Base-by-base conservation (phyloP, 2,113 vertebrate species). In the Cyphomyrus plagiostoma region DNA sequence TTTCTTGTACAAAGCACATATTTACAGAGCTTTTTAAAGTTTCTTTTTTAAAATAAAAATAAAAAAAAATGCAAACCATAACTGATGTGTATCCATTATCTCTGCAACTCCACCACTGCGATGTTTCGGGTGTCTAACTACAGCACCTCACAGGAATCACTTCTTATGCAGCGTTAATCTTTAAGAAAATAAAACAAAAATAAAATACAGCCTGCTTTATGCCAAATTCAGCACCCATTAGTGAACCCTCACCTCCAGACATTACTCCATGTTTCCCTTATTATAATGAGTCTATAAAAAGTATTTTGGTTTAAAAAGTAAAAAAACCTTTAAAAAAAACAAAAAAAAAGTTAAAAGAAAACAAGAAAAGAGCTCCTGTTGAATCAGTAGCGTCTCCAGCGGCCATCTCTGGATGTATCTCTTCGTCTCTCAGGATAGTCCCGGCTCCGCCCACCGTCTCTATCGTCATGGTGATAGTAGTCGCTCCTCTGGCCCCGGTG, bases 311-410 rank as follows among this genome's bases (percentile, higher is more conserved):
- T 39, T 80, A 80, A 74, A 83, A 86, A 49, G 17, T 88, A 85
- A 45, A 82, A 66, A 86, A 48, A 42, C 5, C 4, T 46, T 46
- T 46, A 45, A 45, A 80, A 58, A 66, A 89, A 39, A 39, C 23
- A 21, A 56, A 58, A 21, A 11, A 66, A 17, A 89, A 88, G 86
- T 58, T 26, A 85, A 84, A 19, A 88, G 53, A 48, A 88, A 66
- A 52, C 21, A 70, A 88, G 52, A 56, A 80, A 62, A 17, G 2
- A 85, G 11, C 10, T 30, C 30, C 85, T 8, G 11, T 6, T n/a
- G 83, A 2, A 8, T 95, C 89, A 96, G 91, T 95, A 96, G 66
- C 93, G 94, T 62, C 94, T 96, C 97, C 97, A 97, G 66, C 93
- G 95, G 52, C 93, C 92, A 30, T 97, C 97, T 45, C 96, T 91